Evolutionary conservation across 2,888 invertebrate genomes (phyloP), one percentile per base, ranked within the genome.

Genomic region (Drosophila nr. perissopoda): DNA sequence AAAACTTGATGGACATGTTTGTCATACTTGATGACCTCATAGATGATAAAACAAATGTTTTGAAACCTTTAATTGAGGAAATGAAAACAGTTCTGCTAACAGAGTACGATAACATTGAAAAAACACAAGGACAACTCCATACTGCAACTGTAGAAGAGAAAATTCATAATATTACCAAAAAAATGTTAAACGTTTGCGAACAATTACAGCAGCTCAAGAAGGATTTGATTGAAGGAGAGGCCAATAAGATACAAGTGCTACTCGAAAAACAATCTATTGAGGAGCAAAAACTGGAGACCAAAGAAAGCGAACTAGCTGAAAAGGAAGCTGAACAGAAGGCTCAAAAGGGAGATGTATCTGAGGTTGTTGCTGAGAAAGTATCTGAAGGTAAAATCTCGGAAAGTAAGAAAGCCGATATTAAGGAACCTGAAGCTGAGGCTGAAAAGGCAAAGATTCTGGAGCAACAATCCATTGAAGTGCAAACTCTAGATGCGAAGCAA

Each of bases 1-100:
- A 90, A 34, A 89, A 81, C 38, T 40, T 92, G 3, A 92, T 92
- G 92, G 89, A 91, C 5, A 74, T 87, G n/a, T 92, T 90, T 52
- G 80, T 92, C 18, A 83, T 90, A 29, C 74, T 87, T 27, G 92
- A 92, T 53, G 92, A 92, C 34, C 51, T 91, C 4, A 34, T 81
- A 4, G 58, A 75, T 29, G 67, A 82, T 13, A 7, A 61, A 58
- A 62, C 70, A 25, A 48, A 59, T n/a, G n/a, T 0, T 4, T 38
- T 82, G 16, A 78, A 56, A 16, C 66, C 72, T 2, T 18, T 60
- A 1, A 78, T 89, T 40, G 89, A 91, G 29, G 64, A 82, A 25
- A 52, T 78, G 0, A 91, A 90, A 74, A 6, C 61, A 1, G 16
- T 64, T 48, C 65, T 83, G 18, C 56, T 88, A 0, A 53, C 40